Conservation (phyloP, 2,888 invertebrate genomes). For the Andrena camellia region DNA sequence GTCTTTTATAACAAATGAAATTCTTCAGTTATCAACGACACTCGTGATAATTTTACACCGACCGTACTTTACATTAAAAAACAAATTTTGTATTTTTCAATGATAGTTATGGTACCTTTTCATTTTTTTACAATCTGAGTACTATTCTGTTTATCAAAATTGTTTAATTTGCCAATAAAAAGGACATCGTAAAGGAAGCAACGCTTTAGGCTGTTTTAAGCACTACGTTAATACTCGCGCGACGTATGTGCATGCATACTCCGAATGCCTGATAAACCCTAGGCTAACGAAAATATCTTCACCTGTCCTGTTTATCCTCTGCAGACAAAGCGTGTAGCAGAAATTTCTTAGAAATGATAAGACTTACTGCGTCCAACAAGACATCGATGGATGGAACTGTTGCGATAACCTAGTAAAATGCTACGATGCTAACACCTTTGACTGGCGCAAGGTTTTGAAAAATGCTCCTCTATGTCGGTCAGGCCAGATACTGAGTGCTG, state of each 20-base stretch:
- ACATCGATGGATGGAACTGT: neutral
- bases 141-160: too few relatives aligned
- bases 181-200: neutral
- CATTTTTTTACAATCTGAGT: too few relatives aligned
- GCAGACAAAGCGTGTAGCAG: neutral
- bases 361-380: neutral
- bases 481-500: too few relatives aligned
- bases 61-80: too few relatives aligned
- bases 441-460: neutral
- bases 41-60: too few relatives aligned
- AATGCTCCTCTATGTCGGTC: too few relatives aligned
- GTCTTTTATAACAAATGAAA: too few relatives aligned
- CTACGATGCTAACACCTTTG: neutral
- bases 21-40: too few relatives aligned
- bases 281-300: neutral
- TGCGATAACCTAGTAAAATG: neutral
- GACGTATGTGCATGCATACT: neutral
- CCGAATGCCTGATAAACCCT: neutral
- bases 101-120: too few relatives aligned
- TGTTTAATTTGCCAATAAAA: neutral
- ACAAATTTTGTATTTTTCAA: too few relatives aligned
- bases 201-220: neutral
- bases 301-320: neutral
- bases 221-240: neutral
- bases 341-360: constrained; percentile 6